Percentiles rank a stretch among this genome's conserved stretches.
Conservation (phyloP, 2,113 vertebrate genomes). For the Poeciliopsis retropinna region DNA sequence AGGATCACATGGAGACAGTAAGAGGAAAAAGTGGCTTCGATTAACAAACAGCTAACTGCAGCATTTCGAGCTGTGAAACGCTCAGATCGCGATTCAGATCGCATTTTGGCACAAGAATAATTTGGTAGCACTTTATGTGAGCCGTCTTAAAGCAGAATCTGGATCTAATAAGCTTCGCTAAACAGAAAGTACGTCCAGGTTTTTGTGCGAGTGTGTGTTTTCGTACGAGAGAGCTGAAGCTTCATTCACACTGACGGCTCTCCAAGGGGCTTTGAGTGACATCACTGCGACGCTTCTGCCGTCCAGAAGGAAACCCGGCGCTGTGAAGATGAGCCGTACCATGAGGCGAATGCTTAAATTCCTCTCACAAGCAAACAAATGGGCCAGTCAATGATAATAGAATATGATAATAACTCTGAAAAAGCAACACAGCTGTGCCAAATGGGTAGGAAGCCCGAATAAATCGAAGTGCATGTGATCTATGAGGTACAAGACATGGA, state of each 20-base stretch:
- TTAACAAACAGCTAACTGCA: constrained; percentile 47
- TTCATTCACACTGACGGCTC: constrained; percentile 32
- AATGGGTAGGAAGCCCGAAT: neutral
- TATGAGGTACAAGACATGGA: neutral
- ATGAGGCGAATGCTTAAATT: neutral
- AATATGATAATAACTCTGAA: neutral
- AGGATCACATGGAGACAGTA: constrained; percentile 15
- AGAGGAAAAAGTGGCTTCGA: constrained; percentile 32
- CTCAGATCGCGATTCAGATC: constrained; percentile 8
- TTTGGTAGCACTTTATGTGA: constrained; percentile 52
- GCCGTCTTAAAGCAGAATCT: constrained; percentile 1
- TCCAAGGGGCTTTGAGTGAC: constrained; percentile 29
- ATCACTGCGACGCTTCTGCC: constrained; percentile 10
- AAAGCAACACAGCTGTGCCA: neutral
- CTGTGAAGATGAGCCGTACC: neutral
- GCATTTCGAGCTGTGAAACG: constrained; percentile 27
- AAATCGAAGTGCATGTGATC: neutral
- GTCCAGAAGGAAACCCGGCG: constrained; percentile 8
- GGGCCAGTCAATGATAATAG: neutral
- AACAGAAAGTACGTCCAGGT: neutral
- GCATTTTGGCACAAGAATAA: constrained; percentile 32
- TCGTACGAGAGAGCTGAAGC: neutral
- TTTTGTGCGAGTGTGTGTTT: constrained; percentile 6
- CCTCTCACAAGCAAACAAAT: neutral
- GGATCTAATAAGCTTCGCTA: constrained; percentile 13